Evolutionary conservation across 2,888 invertebrate genomes (phyloP), one percentile per base, ranked within the genome.

Genomic region (Cheilosia vernalis): DNA sequence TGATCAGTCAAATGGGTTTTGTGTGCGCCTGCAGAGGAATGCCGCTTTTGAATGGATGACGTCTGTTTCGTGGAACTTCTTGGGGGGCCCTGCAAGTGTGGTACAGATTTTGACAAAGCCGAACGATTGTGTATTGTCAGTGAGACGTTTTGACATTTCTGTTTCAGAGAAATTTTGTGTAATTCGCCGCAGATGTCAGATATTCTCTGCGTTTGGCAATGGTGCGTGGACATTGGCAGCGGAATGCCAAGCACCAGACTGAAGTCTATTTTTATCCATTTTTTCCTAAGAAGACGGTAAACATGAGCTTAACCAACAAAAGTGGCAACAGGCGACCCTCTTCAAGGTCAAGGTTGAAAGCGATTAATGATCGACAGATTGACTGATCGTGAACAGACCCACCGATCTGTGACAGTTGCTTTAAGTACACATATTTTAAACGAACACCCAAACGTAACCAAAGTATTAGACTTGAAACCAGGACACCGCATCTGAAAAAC

Each of bases 1-100:
- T 77, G 77, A 82, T 72, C 77, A 60, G 55, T 47, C 19, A 66
- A 77, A 58, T 66, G 70, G 61, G 21, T 66, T 77, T 24, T 60
- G 19, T 7, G 17, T 60, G 19, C 13, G 51, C 51, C 51, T 58
- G 47, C 40, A 49, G 56, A 37, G 15, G 42, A 53, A 63, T 67
- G 21, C 49, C 21, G 30, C 30, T 17, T 40, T 51, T 5, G 19
- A 44, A 63, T 40, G n/a, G 64, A 13, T 40, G 63, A 5, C 13
- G 15, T 13, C 13, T 37, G 37, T 37, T 61, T 73, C 73, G 17
- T 44, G 53, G 73, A 73, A 73, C 73, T 9, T 21, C 61, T 63
- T 73, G 73, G 53, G 73, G 7, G 73, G 55, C 60, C 24, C 21
- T 6, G 24, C 10, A 40, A 51, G 44, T 61, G 24, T 42, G 17